Conservation (phyloP, 2,888 invertebrate species). For the Napeogenes inachia region DNA sequence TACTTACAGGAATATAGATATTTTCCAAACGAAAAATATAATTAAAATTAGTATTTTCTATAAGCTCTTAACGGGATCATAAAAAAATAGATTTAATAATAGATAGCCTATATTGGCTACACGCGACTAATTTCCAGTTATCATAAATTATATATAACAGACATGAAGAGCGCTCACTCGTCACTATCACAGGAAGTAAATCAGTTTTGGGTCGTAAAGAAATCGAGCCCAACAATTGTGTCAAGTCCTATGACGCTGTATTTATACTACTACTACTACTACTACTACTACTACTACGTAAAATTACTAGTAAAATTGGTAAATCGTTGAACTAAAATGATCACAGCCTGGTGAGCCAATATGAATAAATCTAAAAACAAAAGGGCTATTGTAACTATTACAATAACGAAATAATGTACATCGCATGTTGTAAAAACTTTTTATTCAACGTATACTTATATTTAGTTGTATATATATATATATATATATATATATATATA, state of each 20-base stretch:
- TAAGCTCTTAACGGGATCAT: slow-evolving; percentile 14
- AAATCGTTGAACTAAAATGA: slow-evolving; percentile 39
- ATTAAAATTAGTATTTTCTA: not conserved
- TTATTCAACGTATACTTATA: too few relatives aligned
- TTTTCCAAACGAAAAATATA: too few relatives aligned
- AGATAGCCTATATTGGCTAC: slow-evolving; percentile 40
- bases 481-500: too few relatives aligned
- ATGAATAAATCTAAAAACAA: slow-evolving; percentile 28
- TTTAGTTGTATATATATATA: too few relatives aligned
- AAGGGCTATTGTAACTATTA: slow-evolving; percentile 15
- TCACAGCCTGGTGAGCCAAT: slow-evolving; percentile 38
- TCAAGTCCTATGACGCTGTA: slow-evolving; percentile 36
- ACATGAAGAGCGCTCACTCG: slow-evolving; percentile 40
- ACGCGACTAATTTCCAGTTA: slow-evolving; percentile 29
- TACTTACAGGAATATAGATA: too few relatives aligned
- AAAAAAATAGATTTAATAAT: slow-evolving; percentile 39
- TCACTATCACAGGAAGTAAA: slow-evolving; percentile 51
- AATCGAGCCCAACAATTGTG: slow-evolving; percentile 49
- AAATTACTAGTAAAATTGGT: slow-evolving; percentile 20
- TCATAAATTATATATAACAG: slow-evolving; percentile 5
- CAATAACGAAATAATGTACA: not conserved
- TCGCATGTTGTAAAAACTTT: too few relatives aligned
- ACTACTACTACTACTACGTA: too few relatives aligned
- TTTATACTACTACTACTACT: slow-evolving; percentile 15
- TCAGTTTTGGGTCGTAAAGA: slow-evolving; percentile 66